These are phyloP conservation scores for Drosophila algonquin DNA, from an alignment of 2,888 invertebrate species.

Conservation along the genomic window DNA sequence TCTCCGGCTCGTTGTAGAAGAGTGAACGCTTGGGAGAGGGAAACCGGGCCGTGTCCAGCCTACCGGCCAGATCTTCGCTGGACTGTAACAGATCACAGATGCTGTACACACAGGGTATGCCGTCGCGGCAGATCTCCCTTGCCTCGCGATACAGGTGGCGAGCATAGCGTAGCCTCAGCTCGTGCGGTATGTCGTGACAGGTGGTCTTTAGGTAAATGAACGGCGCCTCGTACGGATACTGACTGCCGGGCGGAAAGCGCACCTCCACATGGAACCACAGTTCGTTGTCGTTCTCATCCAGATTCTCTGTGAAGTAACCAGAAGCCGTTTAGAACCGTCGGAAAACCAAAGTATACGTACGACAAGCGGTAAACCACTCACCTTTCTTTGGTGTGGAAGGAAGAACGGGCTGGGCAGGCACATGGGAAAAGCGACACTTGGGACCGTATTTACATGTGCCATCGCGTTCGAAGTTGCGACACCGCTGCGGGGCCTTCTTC, in stretches of 20 bases:
- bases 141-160: constrained; percentile 89
- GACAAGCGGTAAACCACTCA: constrained; percentile 11
- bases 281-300: constrained; percentile 81
- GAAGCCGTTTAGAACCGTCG: too few species aligned
- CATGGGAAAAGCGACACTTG: constrained; percentile 90
- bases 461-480: constrained; percentile 85
- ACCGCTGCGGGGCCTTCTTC: constrained; percentile 83
- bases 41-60: constrained; percentile 85
- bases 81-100: constrained; percentile 89
- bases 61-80: constrained; percentile 87
- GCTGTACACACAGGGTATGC: constrained; percentile 89
- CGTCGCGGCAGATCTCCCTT: constrained; percentile 86
- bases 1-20: constrained; percentile 85
- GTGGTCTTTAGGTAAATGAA: constrained; percentile 88
- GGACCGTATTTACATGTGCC: constrained; percentile 90
- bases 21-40: constrained; percentile 86
- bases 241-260: constrained; percentile 88
- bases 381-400: constrained; percentile 47
- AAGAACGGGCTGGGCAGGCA: constrained; percentile 75
- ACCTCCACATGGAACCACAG: constrained; percentile 89
- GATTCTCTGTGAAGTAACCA: constrained; percentile 18
- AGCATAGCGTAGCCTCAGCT: constrained; percentile 88
- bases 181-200: constrained; percentile 87
- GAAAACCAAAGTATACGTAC: too few species aligned
- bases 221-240: constrained; percentile 91